Evolutionary conservation across 2,797 vertebrate species (phyloP), one percentile per base, ranked within the genome.

Genomic region (Microctenopoma stevenorrisi): DNA sequence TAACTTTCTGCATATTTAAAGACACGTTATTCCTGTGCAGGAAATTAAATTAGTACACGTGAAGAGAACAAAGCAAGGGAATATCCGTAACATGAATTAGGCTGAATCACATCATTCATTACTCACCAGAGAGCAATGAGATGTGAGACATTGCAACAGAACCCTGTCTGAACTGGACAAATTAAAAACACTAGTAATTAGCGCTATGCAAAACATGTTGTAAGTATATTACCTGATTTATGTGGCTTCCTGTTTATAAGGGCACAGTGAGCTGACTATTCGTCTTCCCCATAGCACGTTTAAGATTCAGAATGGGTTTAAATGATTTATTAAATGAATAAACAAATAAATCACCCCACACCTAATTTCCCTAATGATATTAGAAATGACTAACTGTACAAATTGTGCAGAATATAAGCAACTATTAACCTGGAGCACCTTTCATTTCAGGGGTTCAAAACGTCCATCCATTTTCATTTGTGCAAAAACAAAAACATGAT

Each of bases 281-380:
- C 81, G 83, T 95, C 93, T 93, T 93, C 86, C 30, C 54, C 86
- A 84, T 65, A 44, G 78, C 85, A 71, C 62, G 83, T 85, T 94
- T 93, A 92, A 90, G 88, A 93, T 93, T 93, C 91, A 86, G 88
- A 86, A 86, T 89, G 90, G 81, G 91, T 91, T 90, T 91, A 91
- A 94, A 94, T 93, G 88, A 94, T 94, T 94, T 94, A 94, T 94
- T 94, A 92, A 94, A 92, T 87, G 91, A 92, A 94, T 92, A 93
- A 93, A 90, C 89, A 93, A 94, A 93, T 94, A 93, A 94, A 94
- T 94, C 92, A 93, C 87, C 91, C 87, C 86, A 75, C 82, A 91
- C 90, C 91, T 94, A 91, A 94, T 94, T 95, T 94, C 88, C 92
- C 91, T 94, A 94, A 95, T 94, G 91, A 94, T 94, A 94, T 95